Base-by-base conservation (phyloP, 2,888 invertebrate genomes). In the Epirrhoe tristata region DNA sequence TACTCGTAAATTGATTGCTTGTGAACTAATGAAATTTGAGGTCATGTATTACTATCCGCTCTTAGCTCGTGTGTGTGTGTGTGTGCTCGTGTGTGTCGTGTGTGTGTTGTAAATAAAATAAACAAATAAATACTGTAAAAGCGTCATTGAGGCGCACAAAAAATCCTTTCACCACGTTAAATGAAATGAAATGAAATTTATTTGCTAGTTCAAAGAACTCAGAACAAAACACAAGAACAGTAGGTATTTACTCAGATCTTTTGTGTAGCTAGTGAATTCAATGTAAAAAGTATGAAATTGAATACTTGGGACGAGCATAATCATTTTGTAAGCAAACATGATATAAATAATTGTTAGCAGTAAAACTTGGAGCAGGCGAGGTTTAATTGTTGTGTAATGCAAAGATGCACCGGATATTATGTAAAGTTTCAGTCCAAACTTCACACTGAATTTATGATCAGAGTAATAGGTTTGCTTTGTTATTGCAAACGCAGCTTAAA, bases 331-430 rank as follows among this genome's bases (percentile, higher is more conserved):
- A 43, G 24, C 24, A 43, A 58, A 36, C 31, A 56, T 31, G 17
- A 24, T 56, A 43, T 46, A 51, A 10, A 17, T n/a, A 51, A 36
- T 24, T 43, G 52, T 31, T 39, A 6, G 52, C 6, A 36, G 52
- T 31, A 48, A 50, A 48, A 61, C 48, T 53, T 54, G 46, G 17
- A 50, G 60, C 46, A 5, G 10, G 58, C 8, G 31, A 31, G 48
- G 56, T 52, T 57, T 57, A 63, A 63, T 57, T 63, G 56, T 63
- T 56, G 56, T 63, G 32, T 52, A 52, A 12, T 10, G 51, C 51
- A 39, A 57, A 57, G 57, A 63, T 63, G 63, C 63, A 63, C 16
- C 12, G 43, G n/a, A 56, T 52, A 52, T 52, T 48, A 46, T 54
- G 46, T 57, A n/a, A 57, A 52, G 43, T 57, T 48, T 63, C 43